Percentiles rank a stretch among this genome's conserved stretches.
These are phyloP conservation scores for Carterocephalus palaemon DNA, from an alignment of 2,888 invertebrate genomes.

Conservation along the genomic window DNA sequence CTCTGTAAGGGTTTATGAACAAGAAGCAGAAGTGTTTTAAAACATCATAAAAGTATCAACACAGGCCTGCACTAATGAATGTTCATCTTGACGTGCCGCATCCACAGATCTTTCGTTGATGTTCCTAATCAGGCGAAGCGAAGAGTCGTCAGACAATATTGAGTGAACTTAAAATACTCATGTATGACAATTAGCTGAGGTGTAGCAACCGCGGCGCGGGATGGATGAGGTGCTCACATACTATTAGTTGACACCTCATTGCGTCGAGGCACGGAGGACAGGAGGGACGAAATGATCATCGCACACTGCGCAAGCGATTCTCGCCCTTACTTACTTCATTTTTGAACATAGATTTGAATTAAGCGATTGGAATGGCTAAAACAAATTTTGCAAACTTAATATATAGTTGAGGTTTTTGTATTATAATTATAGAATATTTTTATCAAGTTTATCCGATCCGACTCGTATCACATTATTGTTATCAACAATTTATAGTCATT, in stretches of 20 bases:
- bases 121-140: conserved; percentile 55
- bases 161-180: conserved; percentile 70
- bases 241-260: conserved; percentile 66
- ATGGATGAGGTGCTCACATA: conserved; percentile 60
- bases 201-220: conserved; percentile 51
- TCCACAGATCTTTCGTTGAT: conserved; percentile 63
- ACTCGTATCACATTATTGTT: not conserved
- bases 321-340: not conserved
- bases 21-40: conserved; percentile 6
- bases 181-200: conserved; percentile 68
- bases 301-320: conserved; percentile 33
- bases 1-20: conserved; percentile 2
- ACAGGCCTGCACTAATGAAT: conserved; percentile 20
- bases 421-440: conserved; percentile 8
- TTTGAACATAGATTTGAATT: conserved; percentile 16
- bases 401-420: conserved; percentile 16
- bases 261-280: conserved; percentile 37
- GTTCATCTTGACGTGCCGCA: conserved; percentile 4
- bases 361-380: not conserved
- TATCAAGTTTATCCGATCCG: conserved; percentile 11
- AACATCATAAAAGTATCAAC: conserved; percentile 38
- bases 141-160: conserved; percentile 61
- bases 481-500: conserved; percentile 1
- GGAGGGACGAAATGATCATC: conserved; percentile 32
- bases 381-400: conserved; percentile 14